Evolutionary conservation across 1,140 invertebrate genomes (phyloP), one percentile per base, ranked within the genome.

Genomic region (Chionoecetes opilio): DNA sequence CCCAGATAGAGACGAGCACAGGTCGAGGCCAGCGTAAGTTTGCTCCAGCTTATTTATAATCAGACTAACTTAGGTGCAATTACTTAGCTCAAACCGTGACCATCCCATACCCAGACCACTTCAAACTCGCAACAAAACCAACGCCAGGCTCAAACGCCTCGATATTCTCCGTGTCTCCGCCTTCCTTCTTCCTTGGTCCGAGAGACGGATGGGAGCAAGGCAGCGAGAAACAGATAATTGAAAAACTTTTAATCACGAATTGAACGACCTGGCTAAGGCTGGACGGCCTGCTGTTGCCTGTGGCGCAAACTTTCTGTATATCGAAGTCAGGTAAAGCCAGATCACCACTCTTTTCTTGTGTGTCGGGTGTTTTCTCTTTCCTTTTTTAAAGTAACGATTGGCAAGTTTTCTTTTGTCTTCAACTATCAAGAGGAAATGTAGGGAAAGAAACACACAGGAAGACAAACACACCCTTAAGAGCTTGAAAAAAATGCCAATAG

Each of bases 161-260:
- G 21, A 26, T 75, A 6, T 75, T n/a, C 5, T 26, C n/a, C 11
- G n/a, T 3, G 6, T n/a, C 63, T 26, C 26, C 11, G 63, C 63
- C 63, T n/a, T 11, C n/a, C 63, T 75, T 75, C n/a, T n/a, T n/a
- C 63, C 21, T n/a, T 75, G 8, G n/a, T 17, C 63, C n/a, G 63
- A 75, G 63, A 75, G 63, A 75, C 63, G n/a, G 63, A 75, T 75
- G 63, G 63, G 63, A n/a, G 63, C 63, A n/a, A 75, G 63, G 63
- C 63, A 75, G 63, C 63, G 63, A 75, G 63, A 75, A 21, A 26
- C 63, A 75, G 63, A 75, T 75, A 75, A 75, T 75, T 75, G 63
- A 75, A 75, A 75, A 75, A 75, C 63, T 75, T 75, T 75, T 75
- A 17, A 75, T 75, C n/a, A 75, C 63, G 63, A 75, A 75, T 75